Evolutionary conservation across 2,888 invertebrate species (phyloP).

Genomic region (Eudemis profundana): DNA sequence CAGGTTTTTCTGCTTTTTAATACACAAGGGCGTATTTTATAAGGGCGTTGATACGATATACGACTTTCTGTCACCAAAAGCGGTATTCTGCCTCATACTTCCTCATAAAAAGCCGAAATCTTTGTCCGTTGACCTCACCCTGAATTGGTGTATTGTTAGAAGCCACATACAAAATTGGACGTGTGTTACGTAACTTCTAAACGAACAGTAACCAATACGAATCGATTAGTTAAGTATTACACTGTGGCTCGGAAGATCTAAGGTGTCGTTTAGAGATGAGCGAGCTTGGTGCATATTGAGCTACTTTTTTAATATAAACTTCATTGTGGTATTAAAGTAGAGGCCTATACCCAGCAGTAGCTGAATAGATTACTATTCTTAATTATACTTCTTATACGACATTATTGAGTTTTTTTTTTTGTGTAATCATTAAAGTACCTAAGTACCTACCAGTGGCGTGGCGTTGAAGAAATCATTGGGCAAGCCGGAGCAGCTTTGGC

Average conservation of each 20-base stretch:
- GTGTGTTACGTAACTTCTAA: slow-evolving; percentile 46
- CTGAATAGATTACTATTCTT: too few species aligned
- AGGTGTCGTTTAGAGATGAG: slow-evolving; percentile 8
- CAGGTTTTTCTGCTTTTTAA: slow-evolving; percentile 9
- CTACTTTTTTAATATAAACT: too few species aligned
- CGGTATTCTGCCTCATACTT: slow-evolving; percentile 43
- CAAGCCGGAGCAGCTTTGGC: too few species aligned
- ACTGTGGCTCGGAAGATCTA: slow-evolving; percentile 48
- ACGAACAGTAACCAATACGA: slow-evolving; percentile 63
- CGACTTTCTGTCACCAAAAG: neutral
- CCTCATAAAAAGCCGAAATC: slow-evolving; percentile 48
- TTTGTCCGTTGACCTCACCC: slow-evolving; percentile 52
- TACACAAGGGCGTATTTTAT: neutral
- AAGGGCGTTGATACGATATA: too few species aligned
- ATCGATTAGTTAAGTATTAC: slow-evolving; percentile 60
- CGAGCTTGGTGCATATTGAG: neutral
- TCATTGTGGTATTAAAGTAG: too few species aligned
- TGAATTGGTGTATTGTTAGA: slow-evolving; percentile 51
- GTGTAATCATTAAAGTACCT: too few species aligned
- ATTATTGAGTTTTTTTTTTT: too few species aligned
- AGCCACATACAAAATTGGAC: slow-evolving; percentile 50
- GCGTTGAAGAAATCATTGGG: too few species aligned
- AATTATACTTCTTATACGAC: too few species aligned
- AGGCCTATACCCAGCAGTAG: too few species aligned
- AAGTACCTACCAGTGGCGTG: too few species aligned